Conservation (phyloP, 1,140 invertebrate species). For the Euborellia annulipes region DNA sequence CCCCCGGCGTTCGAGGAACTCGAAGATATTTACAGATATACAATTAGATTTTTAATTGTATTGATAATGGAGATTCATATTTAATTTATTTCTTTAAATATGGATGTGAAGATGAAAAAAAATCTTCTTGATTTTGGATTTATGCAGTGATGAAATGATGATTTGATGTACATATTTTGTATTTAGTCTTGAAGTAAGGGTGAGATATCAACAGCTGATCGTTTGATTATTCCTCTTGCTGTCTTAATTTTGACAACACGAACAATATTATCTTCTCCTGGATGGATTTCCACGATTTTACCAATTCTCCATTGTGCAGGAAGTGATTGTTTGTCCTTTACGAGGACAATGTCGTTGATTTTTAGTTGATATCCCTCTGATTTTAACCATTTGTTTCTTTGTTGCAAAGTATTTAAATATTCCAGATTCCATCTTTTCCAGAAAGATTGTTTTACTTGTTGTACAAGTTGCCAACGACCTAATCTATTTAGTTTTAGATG, state of each 20-base stretch:
- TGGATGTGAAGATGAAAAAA: too few species aligned
- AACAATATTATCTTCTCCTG: slow-evolving; percentile 9
- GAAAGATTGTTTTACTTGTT: not conserved
- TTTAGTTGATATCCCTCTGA: not conserved
- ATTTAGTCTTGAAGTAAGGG: too few species aligned
- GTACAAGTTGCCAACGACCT: slow-evolving; percentile 1
- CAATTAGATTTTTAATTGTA: too few species aligned
- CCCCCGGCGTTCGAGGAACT: too few species aligned
- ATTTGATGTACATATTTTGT: too few species aligned
- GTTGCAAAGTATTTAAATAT: not conserved
- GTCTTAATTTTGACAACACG: slow-evolving; percentile 1
- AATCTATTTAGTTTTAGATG: not conserved
- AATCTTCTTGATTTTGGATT: too few species aligned
- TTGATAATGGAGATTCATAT: too few species aligned
- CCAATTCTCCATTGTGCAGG: slow-evolving; percentile 12
- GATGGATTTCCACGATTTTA: slow-evolving; percentile 9
- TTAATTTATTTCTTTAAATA: too few species aligned
- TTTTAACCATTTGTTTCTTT: not conserved
- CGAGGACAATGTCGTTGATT: slow-evolving; percentile 6
- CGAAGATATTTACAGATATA: too few species aligned
- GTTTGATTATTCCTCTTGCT: not conserved
- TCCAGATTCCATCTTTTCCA: not conserved
- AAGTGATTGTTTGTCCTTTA: slow-evolving; percentile 8
- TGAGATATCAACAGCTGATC: slow-evolving; percentile 5
- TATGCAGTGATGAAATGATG: too few species aligned